Evolutionary conservation across 2,888 invertebrate genomes (phyloP), one percentile per base, ranked within the genome.

Genomic region (Pristionchus arcanus): DNA sequence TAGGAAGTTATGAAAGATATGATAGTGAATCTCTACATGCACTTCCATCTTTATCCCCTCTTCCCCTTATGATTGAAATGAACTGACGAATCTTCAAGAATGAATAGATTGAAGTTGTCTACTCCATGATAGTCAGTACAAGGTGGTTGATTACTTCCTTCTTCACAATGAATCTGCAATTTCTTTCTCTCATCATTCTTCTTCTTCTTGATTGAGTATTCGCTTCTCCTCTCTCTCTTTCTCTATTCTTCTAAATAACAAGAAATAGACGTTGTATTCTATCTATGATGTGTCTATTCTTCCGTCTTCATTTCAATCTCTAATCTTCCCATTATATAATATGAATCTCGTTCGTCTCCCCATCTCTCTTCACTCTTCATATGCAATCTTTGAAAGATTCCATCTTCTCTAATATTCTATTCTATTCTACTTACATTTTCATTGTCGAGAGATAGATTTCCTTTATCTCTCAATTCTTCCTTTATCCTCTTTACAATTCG

Each of bases 21-120:
- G 42, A 19, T 37, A 25, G n/a, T 15, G 49, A 81, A 31, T 74
- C 66, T 66, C 34, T 15, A 74, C 19, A 37, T 16, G 7, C 71
- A 31, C 42, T 81, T 49, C 2, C 42, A 7, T 28, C 81, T 34
- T 34, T 83, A 28, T 59, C 25, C 25, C n/a, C 16, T 11, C 37
- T 42, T 81, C 81, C 28, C 25, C 49, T 49, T 71, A 42, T 37
- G 42, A 68, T 68, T 28, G 2, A 25, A n/a, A 55, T 84, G 21
- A 16, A 87, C 87, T 87, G 3, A 87, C 87, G 42, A n/a, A 87
- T 87, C 87, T 68, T 87, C 87, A n/a, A 87, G 42, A n/a, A 87
- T 87, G 66, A 87, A 87, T 68, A 68, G 87, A 87, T 87, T 42
- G 49, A 68, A 87, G 2, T 42, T 28, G n/a, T 87, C 42, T 2